phyloP scores from a whole-genome alignment of 2,797 vertebrate genomes.

The Pithecia hirsuta region DNA sequence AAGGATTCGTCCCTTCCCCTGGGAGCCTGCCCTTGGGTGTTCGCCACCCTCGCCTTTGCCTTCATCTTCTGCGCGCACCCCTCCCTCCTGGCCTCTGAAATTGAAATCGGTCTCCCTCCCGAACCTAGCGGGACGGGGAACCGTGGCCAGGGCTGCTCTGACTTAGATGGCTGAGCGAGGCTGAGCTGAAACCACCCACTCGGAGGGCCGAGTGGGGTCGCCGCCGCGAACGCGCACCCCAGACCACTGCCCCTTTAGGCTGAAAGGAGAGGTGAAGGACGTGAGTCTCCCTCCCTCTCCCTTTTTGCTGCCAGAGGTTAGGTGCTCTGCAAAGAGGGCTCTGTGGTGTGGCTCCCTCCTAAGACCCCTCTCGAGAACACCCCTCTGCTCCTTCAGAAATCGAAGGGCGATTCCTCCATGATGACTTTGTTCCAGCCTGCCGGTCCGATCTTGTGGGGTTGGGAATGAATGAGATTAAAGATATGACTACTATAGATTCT shows the following conservation, averaged over 20 bases:
- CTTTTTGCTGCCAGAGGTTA: not conserved
- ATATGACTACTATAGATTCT: not conserved
- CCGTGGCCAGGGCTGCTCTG: not conserved
- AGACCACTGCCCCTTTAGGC: not conserved
- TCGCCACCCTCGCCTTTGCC: rapidly evolving
- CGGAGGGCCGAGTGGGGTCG: not conserved
- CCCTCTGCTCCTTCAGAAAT: not conserved
- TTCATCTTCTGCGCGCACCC: too few relatives aligned
- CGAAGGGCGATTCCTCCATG: rapidly evolving
- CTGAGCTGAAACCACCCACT: not conserved
- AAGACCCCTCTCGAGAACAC: rapidly evolving
- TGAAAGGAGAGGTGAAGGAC: conserved; percentile 39
- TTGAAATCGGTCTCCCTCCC: not conserved
- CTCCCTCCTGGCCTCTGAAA: not conserved
- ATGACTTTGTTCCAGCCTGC: not conserved
- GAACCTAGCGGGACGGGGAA: not conserved
- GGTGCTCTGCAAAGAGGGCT: not conserved
- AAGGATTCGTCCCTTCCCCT: too few relatives aligned
- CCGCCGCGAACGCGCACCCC: not conserved
- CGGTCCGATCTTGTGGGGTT: not conserved
- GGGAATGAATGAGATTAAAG: conserved; percentile 51
- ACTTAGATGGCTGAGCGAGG: not conserved
- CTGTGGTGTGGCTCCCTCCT: not conserved
- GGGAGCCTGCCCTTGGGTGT: rapidly evolving
- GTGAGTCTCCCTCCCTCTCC: not conserved